Evolutionary conservation across 2,888 invertebrate genomes (phyloP).

Genomic region (Synanthedon andrenaeformis): DNA sequence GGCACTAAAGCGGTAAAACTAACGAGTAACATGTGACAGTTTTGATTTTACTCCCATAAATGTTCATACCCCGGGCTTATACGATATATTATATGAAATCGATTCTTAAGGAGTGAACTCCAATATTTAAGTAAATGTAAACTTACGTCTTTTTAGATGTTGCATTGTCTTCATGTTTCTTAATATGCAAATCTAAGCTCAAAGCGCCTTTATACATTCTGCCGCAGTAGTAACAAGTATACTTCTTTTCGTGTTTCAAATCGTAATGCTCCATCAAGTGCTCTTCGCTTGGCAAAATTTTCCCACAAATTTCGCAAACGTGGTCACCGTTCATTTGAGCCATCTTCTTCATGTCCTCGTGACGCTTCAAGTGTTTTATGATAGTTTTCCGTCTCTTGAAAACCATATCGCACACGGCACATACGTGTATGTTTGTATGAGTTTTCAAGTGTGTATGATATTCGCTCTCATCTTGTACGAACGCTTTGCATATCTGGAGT

Average conservation of each 20-base stretch:
- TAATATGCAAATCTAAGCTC: constrained; percentile 46
- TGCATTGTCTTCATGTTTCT: constrained; percentile 40
- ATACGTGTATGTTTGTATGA: constrained; percentile 39
- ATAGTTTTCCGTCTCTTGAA: constrained; percentile 43
- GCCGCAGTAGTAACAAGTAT: constrained; percentile 54
- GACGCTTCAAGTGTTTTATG: constrained; percentile 38
- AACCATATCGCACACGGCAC: constrained; percentile 36
- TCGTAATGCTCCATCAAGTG: constrained; percentile 31
- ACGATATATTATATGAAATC: no score
- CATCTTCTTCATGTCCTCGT: constrained; percentile 24
- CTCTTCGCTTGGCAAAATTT: constrained; percentile 24
- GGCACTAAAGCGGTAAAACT: no score
- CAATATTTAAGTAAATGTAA: no score
- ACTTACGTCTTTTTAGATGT: no score
- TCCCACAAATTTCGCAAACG: constrained; percentile 47
- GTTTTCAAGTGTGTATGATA: constrained; percentile 36
- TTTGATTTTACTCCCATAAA: no score
- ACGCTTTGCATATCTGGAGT: constrained; percentile 43
- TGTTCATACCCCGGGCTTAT: no score
- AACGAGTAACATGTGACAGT: no score
- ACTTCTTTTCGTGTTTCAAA: constrained; percentile 38
- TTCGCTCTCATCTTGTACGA: constrained; percentile 34
- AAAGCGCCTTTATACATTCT: constrained; percentile 40
- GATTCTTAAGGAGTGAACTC: no score
- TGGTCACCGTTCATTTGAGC: constrained; percentile 17